Evolutionary conservation across 2,113 vertebrate genomes (phyloP).

Genomic region (Sisor rabdophorus): DNA sequence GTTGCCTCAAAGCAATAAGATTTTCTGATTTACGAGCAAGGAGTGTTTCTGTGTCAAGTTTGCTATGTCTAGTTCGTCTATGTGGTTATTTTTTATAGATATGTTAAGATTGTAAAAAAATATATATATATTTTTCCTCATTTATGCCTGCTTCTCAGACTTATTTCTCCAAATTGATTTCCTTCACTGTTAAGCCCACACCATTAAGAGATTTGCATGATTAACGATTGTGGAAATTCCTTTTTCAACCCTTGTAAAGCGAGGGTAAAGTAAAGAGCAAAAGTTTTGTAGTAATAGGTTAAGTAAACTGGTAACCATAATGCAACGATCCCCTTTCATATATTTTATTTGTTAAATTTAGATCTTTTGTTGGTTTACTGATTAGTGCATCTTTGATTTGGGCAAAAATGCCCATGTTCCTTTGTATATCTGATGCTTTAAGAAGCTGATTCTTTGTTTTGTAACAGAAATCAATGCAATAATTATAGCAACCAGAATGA

Average conservation of each 20-base stretch:
- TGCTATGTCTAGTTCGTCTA: no score
- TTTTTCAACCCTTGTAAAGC: conserved; percentile 29
- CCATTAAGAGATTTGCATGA: conserved; percentile 24
- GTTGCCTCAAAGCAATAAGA: no score
- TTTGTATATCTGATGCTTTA: background rate
- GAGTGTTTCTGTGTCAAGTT: no score
- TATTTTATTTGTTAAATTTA: background rate
- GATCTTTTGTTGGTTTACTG: background rate
- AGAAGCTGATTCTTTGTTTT: background rate
- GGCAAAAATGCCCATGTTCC: background rate
- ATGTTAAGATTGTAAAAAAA: no score
- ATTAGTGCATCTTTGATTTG: conserved; percentile 1
- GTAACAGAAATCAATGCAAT: background rate
- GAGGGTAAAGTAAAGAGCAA: conserved; percentile 32
- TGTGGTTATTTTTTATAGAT: no score
- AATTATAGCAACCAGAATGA: background rate
- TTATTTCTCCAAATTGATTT: conserved; percentile 33
- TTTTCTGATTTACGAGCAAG: no score
- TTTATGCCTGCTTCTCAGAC: conserved; percentile 38
- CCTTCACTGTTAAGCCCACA: background rate
- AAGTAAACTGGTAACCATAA: background rate
- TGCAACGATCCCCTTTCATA: background rate
- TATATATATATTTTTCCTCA: background rate
- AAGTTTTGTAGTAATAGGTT: conserved; percentile 1
- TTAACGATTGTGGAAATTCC: conserved; percentile 35